Base-by-base conservation (phyloP, 1,140 invertebrate species). In the Daktulosphaira vitifoliae region DNA sequence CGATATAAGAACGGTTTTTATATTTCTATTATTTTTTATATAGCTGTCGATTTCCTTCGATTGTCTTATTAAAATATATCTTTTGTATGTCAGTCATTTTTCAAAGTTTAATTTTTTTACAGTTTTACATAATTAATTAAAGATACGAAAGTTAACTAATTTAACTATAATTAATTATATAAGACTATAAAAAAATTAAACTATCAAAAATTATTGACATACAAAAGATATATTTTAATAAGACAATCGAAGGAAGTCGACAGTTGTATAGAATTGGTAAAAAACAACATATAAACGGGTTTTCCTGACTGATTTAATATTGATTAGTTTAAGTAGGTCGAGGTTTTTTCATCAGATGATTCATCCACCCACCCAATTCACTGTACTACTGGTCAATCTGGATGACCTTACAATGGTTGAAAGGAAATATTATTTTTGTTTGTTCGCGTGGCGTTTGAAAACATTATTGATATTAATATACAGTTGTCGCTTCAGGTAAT, bases 381-480 rank as follows among this genome's bases (percentile, higher is more conserved):
- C 11, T 33, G 11, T 44, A 33, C 42, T 33, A 13, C 39, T 15
- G 39, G 56, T 62, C 56, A 46, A 62, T 39, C 42, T 39, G 56
- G 39, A n/a, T 33, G 56, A 62, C 56, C 56, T 62, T 62, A 62
- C 23, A 38, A 11, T 11, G 42, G 56, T 62, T 29, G 56, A 62
- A 62, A 62, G 56, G 42, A 62, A 62, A 62, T 62, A 62, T 62
- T 33, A 46, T 62, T 56, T n/a, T 56, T 44, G 38, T 56, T 56
- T 44, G 53, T 56, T 56, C 38, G 25, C 18, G 5, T 5, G 5
- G 38, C n/a, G 53, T 23, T 56, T 39, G 53, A 44, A 37, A 56
- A 42, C 44, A n/a, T n/a, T n/a, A n/a, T n/a, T n/a, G n/a, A n/a
- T n/a, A n/a, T n/a, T n/a, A n/a, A n/a, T n/a, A n/a, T n/a, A n/a